Percentiles rank a stretch among this genome's conserved stretches.
phyloP scores from a whole-genome alignment of 2,888 invertebrate genomes.

The Conistra vaccinii region DNA sequence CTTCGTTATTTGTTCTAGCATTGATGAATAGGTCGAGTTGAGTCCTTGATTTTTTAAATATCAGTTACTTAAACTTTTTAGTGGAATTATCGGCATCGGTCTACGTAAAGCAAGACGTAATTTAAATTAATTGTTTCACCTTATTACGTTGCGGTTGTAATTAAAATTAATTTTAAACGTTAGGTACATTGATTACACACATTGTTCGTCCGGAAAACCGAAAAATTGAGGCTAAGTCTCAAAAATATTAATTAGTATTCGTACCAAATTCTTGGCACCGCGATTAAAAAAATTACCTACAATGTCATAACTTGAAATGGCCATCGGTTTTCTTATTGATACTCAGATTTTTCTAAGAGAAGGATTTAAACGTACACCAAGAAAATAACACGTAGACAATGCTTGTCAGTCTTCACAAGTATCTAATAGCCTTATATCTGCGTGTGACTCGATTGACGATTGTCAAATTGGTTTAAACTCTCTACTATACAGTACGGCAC shows the following conservation, averaged over 20 bases:
- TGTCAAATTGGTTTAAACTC: constrained; percentile 14
- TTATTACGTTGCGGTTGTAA: not conserved
- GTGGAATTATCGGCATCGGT: not conserved
- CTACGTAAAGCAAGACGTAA: not conserved
- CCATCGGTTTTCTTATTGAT: no score
- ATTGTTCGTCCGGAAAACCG: not conserved
- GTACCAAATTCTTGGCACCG: not conserved
- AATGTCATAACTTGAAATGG: not conserved
- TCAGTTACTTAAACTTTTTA: not conserved
- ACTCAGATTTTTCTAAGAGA: not conserved
- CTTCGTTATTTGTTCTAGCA: constrained; percentile 22
- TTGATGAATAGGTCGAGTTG: constrained; percentile 15
- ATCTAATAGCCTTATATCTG: not conserved
- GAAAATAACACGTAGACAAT: not conserved
- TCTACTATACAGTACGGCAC: no score
- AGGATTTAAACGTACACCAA: not conserved
- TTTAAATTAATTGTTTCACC: not conserved
- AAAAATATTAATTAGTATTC: not conserved
- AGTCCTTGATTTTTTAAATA: constrained; percentile 19
- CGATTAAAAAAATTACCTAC: not conserved
- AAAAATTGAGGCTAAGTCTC: not conserved
- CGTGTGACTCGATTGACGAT: constrained; percentile 6
- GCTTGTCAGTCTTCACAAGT: constrained; percentile 11
- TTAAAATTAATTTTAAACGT: not conserved
- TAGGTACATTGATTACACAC: not conserved